phyloP scores from a whole-genome alignment of 2,113 vertebrate genomes.

The Albula goreensis region DNA sequence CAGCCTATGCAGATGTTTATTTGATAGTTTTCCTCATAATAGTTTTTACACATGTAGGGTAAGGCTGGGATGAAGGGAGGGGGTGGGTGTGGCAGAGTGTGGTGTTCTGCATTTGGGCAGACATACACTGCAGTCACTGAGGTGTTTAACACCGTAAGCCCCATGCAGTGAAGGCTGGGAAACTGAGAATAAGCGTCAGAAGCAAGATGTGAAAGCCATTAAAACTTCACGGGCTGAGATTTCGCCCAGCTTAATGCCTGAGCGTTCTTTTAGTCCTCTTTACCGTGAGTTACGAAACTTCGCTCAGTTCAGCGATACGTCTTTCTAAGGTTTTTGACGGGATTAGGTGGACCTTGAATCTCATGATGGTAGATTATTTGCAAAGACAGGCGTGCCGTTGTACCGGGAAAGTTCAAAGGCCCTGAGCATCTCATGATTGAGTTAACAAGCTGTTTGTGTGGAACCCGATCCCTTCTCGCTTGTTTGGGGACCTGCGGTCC shows the following conservation, averaged over 20 bases:
- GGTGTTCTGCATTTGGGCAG: not conserved
- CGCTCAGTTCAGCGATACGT: not conserved
- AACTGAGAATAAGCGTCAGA: not conserved
- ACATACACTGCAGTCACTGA: not conserved
- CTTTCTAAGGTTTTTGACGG: not conserved
- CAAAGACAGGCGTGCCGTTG: conserved; percentile 54
- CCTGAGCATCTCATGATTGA: conserved; percentile 59
- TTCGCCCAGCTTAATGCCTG: not conserved
- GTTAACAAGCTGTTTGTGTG: conserved; percentile 60
- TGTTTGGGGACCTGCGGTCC: conserved; percentile 38
- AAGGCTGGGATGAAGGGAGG: not conserved
- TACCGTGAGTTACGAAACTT: not conserved
- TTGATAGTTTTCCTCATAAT: no score
- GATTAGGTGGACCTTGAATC: not conserved
- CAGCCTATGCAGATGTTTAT: no score
- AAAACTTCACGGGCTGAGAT: not conserved
- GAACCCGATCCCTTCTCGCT: conserved; percentile 51
- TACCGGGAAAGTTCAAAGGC: conserved; percentile 57
- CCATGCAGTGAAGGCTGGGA: not conserved
- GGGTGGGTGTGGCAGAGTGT: not conserved
- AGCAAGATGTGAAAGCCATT: not conserved
- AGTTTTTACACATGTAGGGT: no score
- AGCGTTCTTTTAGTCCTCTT: not conserved
- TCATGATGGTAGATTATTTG: conserved; percentile 55
- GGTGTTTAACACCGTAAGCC: not conserved